Conservation (phyloP, 2,113 vertebrate genomes). For the Eublepharis macularius region DNA sequence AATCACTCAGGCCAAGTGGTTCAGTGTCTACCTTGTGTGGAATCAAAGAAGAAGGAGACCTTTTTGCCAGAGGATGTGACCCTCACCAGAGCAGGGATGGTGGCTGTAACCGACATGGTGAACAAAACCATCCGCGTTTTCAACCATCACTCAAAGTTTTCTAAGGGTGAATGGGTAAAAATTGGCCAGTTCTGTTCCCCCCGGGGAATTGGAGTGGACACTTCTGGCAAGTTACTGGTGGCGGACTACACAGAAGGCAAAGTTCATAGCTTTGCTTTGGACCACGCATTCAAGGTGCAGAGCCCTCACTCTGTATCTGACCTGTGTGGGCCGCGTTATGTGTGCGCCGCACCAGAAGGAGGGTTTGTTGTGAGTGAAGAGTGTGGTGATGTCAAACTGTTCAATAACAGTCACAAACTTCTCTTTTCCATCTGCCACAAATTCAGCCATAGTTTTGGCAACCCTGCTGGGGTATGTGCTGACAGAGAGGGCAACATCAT, state of each 20-base stretch:
- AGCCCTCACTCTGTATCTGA: slow-evolving; percentile 23
- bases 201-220: slow-evolving; percentile 64
- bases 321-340: slow-evolving; percentile 64
- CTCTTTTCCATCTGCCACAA: slow-evolving; percentile 62
- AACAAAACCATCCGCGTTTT: slow-evolving; percentile 59
- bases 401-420: slow-evolving; percentile 47
- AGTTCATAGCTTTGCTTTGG: slow-evolving; percentile 64
- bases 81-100: slow-evolving; percentile 59
- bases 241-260: slow-evolving; percentile 63
- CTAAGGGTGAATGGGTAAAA: slow-evolving; percentile 63
- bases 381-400: slow-evolving; percentile 65
- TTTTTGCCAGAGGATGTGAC: slow-evolving; percentile 72
- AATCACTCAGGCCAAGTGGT: slow-evolving; percentile 52
- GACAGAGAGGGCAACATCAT: slow-evolving; percentile 58
- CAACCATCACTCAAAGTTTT: slow-evolving; percentile 46
- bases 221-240: slow-evolving; percentile 61
- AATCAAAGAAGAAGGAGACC: neutral
- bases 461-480: slow-evolving; percentile 60
- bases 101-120: slow-evolving; percentile 65
- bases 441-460: slow-evolving; percentile 54
- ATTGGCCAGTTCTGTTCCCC: slow-evolving; percentile 61
- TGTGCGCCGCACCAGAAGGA: slow-evolving; percentile 27
- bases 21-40: slow-evolving; percentile 52
- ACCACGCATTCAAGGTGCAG: slow-evolving; percentile 37
- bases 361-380: slow-evolving; percentile 71